Evolutionary conservation across 2,113 vertebrate species (phyloP).

Genomic region (Lota lota): DNA sequence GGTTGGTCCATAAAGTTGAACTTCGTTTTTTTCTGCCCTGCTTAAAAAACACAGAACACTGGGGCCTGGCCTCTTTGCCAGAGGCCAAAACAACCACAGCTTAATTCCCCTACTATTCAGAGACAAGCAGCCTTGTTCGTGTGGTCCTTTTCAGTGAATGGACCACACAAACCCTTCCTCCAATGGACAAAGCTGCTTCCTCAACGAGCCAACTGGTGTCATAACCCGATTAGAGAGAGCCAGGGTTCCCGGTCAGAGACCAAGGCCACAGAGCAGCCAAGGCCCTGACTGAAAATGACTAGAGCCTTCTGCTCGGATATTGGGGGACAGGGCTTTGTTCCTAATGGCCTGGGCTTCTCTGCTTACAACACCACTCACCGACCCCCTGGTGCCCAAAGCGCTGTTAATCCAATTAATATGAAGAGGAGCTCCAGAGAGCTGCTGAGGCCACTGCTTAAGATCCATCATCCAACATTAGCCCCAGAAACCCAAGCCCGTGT

Average conservation of each 20-base stretch:
- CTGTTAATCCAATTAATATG: conserved; percentile 76
- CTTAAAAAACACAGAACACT: conserved; percentile 34
- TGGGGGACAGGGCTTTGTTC: conserved; percentile 57
- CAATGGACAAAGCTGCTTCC: conserved; percentile 52
- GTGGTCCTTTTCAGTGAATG: conserved; percentile 40
- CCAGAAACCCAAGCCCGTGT: conserved; percentile 68
- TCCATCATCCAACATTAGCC: conserved; percentile 68
- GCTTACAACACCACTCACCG: conserved; percentile 48
- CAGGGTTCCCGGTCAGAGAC: conserved; percentile 32
- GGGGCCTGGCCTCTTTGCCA: conserved; percentile 56
- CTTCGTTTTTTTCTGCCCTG: conserved; percentile 29
- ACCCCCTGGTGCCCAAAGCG: conserved; percentile 58
- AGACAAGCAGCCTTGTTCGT: conserved; percentile 54
- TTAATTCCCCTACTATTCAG: conserved; percentile 49
- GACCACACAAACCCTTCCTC: conserved; percentile 58
- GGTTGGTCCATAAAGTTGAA: conserved; percentile 37
- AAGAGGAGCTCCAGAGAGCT: conserved; percentile 55
- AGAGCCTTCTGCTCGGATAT: conserved; percentile 49
- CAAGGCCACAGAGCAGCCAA: conserved; percentile 41
- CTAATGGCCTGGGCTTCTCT: conserved; percentile 60
- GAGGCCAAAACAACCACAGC: conserved; percentile 45
- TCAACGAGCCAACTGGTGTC: conserved; percentile 57
- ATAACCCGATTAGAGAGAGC: conserved; percentile 57
- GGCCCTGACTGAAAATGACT: conserved; percentile 42
- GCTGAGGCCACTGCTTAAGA: conserved; percentile 59